These are phyloP conservation scores for Condylura cristata DNA, from an alignment of 2,113 vertebrate genomes.

Conservation along the genomic window DNA sequence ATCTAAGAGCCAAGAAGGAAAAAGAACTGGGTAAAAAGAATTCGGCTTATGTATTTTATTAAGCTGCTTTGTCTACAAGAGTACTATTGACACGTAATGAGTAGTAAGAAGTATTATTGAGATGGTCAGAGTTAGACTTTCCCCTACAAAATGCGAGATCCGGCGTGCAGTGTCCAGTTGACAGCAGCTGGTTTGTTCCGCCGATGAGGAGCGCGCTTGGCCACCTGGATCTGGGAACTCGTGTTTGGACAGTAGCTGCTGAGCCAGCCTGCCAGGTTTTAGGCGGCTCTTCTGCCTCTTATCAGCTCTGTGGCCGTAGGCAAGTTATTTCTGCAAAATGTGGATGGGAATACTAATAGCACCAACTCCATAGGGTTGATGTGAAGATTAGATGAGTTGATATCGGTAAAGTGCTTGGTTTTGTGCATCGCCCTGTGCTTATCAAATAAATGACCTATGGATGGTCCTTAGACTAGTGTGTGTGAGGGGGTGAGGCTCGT, in stretches of 20 bases:
- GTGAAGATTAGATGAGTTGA: neutral
- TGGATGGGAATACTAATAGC: neutral
- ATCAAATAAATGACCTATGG: neutral
- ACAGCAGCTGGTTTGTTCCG: neutral
- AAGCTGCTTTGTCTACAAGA: neutral
- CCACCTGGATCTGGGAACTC: accelerated
- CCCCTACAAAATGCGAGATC: neutral
- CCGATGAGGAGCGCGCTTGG: neutral
- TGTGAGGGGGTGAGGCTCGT: neutral
- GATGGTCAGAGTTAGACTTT: neutral
- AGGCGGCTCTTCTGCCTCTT: neutral
- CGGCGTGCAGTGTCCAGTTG: neutral
- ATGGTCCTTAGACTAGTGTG: neutral
- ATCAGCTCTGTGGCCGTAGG: neutral
- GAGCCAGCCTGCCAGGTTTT: neutral
- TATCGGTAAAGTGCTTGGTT: neutral
- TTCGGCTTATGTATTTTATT: neutral
- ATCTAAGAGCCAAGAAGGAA: neutral
- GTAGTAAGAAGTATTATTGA: neutral
- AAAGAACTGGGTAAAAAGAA: neutral
- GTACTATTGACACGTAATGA: neutral
- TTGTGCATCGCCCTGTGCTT: neutral
- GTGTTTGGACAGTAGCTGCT: neutral
- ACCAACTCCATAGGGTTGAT: neutral
- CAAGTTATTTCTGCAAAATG: neutral